Base-by-base conservation (phyloP, 2,888 invertebrate genomes). In the Orthonevra nobilis region DNA sequence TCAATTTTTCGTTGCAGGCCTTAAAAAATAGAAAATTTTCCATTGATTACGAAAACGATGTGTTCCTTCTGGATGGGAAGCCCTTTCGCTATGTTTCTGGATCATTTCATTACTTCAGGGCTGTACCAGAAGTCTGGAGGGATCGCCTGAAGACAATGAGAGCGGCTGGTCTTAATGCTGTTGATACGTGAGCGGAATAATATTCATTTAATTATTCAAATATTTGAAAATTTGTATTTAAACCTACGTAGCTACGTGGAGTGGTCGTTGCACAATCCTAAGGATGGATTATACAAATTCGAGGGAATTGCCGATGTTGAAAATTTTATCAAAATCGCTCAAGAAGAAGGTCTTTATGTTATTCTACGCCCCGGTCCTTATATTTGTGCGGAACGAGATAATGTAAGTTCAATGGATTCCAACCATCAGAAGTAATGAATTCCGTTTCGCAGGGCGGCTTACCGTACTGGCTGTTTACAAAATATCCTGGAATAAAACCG, bases 381-480 rank as follows among this genome's bases (percentile, higher is more conserved):
- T 84, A 97, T 97, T 82, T 96, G 96, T 87, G 96, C 95, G 5
- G 97, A 98, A 89, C 92, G 96, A 88, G 97, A 97, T 83, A 89
- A 92, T 87, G 92, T 91, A 86, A 82, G 6, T n/a, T n/a, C n/a
- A n/a, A n/a, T n/a, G n/a, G n/a, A n/a, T n/a, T n/a, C n/a, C n/a
- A n/a, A n/a, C n/a, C n/a, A n/a, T n/a, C n/a, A n/a, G n/a, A n/a
- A n/a, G n/a, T n/a, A 19, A 7, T 7, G 28, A 9, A 28, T 44
- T 38, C 34, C 7, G 9, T 46, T 26, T 52, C 89, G 50, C 84
- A 95, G 94, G 95, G 95, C 19, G 95, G 95, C 0, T 87, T 95
- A 3, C 95, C 95, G 0, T 92, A 93, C 81, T 95, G 95, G 95
- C 88, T 95, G 10, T 89, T 94, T 34, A 83, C 81, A 4, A 89